A percentile compares a stretch with the other conserved stretches of the same genome.
phyloP scores from a whole-genome alignment of 1,140 invertebrate species.

The Diplogasteroides magnus region DNA sequence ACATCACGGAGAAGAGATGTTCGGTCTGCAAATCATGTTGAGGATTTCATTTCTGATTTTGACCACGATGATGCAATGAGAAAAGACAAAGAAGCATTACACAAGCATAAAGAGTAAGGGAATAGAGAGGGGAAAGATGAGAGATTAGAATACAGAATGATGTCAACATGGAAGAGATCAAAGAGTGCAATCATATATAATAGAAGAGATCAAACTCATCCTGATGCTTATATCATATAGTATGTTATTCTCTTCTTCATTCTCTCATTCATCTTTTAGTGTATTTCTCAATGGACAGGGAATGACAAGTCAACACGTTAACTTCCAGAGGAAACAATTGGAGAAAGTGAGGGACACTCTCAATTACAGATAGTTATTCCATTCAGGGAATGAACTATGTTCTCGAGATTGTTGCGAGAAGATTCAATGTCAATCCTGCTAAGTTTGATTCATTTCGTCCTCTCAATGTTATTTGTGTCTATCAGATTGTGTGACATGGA shows the following conservation, averaged over 20 bases:
- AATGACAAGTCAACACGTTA: slow-evolving; percentile 38
- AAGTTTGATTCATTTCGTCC: slow-evolving; percentile 18
- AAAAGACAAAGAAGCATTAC: slow-evolving; percentile 23
- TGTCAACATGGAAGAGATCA: slow-evolving; percentile 8
- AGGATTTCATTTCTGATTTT: slow-evolving; percentile 14
- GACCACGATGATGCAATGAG: slow-evolving; percentile 14
- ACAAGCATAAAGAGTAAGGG: slow-evolving; percentile 30
- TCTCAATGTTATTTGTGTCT: neutral
- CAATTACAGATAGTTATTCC: no score
- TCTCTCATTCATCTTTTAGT: slow-evolving; percentile 36
- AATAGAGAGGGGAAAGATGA: no score
- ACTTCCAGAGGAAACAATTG: slow-evolving; percentile 38
- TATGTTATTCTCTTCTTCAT: no score
- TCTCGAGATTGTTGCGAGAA: slow-evolving; percentile 36
- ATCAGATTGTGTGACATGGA: slow-evolving; percentile 44
- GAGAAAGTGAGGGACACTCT: no score
- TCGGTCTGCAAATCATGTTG: no score
- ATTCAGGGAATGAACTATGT: slow-evolving; percentile 42
- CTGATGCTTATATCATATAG: slow-evolving; percentile 43
- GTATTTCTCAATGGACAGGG: slow-evolving; percentile 44
- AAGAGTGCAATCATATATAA: slow-evolving; percentile 37
- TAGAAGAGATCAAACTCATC: slow-evolving; percentile 40
- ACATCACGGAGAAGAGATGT: no score
- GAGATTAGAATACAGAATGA: no score
- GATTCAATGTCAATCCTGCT: slow-evolving; percentile 38